Evolutionary conservation across 2,113 vertebrate genomes (phyloP).

Genomic region (Toxotes jaculatrix): DNA sequence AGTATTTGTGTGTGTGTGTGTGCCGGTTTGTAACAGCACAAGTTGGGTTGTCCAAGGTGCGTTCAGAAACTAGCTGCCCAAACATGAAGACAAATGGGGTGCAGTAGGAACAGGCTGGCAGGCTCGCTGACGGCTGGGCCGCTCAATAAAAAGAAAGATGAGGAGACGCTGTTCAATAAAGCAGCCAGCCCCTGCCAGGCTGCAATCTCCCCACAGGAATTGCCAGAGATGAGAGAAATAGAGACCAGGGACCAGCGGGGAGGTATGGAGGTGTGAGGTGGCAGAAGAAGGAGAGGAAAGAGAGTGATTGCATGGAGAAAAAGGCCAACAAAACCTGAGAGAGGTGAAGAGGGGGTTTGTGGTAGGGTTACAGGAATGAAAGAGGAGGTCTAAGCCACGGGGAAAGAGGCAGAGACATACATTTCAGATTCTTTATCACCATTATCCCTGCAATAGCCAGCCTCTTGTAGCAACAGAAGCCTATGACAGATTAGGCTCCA

Average conservation of each 20-base stretch:
- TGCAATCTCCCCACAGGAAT: constrained; percentile 44
- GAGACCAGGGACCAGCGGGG: constrained; percentile 18
- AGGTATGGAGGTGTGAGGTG: constrained; percentile 42
- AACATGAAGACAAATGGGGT: constrained; percentile 77
- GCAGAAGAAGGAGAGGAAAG: constrained; percentile 2
- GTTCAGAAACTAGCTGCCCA: constrained; percentile 39
- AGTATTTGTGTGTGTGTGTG: constrained; percentile 14
- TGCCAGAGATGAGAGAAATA: constrained; percentile 17
- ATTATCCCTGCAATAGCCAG: neutral
- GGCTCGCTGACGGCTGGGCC: constrained; percentile 46
- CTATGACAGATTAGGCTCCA: constrained; percentile 38
- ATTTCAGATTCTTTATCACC: neutral
- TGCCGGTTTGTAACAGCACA: neutral
- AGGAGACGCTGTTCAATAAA: constrained; percentile 70
- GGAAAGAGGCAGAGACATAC: constrained; percentile 1
- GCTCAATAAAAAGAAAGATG: constrained; percentile 71
- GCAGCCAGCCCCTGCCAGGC: constrained; percentile 54
- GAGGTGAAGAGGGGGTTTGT: neutral
- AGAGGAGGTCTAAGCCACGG: neutral
- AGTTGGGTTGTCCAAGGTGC: constrained; percentile 20
- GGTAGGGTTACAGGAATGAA: neutral
- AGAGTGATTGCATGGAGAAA: constrained; percentile 32
- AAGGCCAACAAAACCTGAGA: neutral
- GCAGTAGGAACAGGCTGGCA: constrained; percentile 63
- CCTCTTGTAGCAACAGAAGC: neutral